Evolutionary conservation across 2,113 vertebrate genomes (phyloP), one percentile per base, ranked within the genome.

Genomic region (Podarcis raffonei): DNA sequence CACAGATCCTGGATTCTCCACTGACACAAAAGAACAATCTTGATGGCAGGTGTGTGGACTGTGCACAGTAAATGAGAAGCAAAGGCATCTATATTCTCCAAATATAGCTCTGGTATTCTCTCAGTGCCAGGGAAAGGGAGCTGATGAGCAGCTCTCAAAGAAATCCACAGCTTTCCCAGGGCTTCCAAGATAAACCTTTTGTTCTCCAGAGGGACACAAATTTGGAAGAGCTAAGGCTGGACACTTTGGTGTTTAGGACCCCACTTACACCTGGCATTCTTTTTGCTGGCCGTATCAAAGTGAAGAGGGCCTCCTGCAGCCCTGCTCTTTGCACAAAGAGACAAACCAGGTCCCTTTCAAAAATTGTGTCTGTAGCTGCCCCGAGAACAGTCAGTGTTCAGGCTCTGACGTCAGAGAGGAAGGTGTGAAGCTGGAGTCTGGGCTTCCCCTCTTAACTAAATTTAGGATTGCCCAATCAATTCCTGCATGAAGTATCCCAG

Each of bases 401-500:
- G 87, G 85, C 35, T 93, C 89, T 20, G 71, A 87, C 90, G 84
- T 11, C 0, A 86, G 89, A 37, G 80, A 71, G 88, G 87, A 87
- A 93, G 83, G 95, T 75, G 87, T 85, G 86, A 83, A 89, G 92
- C 90, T 90, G 89, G 82, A 92, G 91, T 89, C 90, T 91, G 90
- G 92, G 91, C 75, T 84, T 71, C 20, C 65, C n/a, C 62, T 71
- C n/a, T 89, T 93, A 82, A 85, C 89, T 83, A 85, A 93, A 90
- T 81, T 82, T 89, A 93, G 83, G 89, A 42, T 93, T 85, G 68
- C 89, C 84, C 72, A 71, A 89, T 75, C 83, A 71, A 95, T 90
- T 92, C 92, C 92, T 7, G 79, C 91, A 90, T 91, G 83, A 94
- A 94, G 85, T 86, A 82, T 92, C 91, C 92, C 85, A 88, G 91